phyloP scores from a whole-genome alignment of 2,113 vertebrate species.

The Reinhardtius hippoglossoides region DNA sequence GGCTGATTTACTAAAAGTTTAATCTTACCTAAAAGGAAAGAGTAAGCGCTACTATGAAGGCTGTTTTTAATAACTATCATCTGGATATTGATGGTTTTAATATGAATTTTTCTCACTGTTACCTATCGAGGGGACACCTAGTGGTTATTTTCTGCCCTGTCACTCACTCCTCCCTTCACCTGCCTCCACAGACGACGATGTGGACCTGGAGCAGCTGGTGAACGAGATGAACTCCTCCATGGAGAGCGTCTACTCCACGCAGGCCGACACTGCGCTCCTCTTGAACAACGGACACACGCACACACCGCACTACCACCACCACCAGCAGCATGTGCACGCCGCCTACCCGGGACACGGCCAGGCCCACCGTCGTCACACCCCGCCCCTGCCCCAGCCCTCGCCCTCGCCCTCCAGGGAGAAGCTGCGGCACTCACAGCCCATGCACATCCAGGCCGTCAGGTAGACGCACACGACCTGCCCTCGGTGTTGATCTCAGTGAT shows the following conservation, averaged over 20 bases:
- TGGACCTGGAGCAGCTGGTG: constrained; percentile 93
- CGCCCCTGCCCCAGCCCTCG: constrained; percentile 4
- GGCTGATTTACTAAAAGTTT: not conserved
- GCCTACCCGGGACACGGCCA: constrained; percentile 60
- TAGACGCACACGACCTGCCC: constrained; percentile 55
- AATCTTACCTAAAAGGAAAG: not conserved
- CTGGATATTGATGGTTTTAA: constrained; percentile 13
- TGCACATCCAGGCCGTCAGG: constrained; percentile 94
- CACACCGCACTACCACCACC: constrained; percentile 56
- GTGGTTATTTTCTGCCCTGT: constrained; percentile 16
- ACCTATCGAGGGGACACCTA: constrained; percentile 11
- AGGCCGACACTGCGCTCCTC: constrained; percentile 88
- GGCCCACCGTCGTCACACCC: constrained; percentile 53
- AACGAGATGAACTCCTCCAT: constrained; percentile 94
- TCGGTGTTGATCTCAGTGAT: constrained; percentile 1
- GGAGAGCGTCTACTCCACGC: constrained; percentile 88
- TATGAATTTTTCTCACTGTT: not conserved
- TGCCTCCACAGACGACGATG: constrained; percentile 87
- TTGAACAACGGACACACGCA: constrained; percentile 86
- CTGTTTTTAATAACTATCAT: constrained; percentile 11
- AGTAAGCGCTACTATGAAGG: not conserved
- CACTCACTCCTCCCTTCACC: constrained; percentile 4
- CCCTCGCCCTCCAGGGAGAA: constrained; percentile 79
- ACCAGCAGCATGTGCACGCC: constrained; percentile 48
- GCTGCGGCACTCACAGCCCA: constrained; percentile 90